Conservation (phyloP, 1,140 invertebrate genomes). For the Achatina immaculata region DNA sequence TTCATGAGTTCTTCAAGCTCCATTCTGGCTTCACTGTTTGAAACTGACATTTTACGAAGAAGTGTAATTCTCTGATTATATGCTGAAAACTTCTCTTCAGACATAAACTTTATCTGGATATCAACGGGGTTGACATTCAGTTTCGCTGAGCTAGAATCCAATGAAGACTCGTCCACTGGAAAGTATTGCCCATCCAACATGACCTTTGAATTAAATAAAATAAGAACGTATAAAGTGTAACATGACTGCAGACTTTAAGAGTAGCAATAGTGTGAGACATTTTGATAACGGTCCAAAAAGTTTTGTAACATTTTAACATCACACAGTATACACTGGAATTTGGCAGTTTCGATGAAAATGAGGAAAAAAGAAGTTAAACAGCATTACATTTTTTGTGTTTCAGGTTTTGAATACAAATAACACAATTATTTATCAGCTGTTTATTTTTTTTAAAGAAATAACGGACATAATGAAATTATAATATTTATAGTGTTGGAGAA, state of each 20-base stretch:
- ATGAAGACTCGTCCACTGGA: background rate
- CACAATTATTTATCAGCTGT: too few species aligned
- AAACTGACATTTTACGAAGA: slow-evolving; percentile 6
- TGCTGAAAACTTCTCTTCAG: slow-evolving; percentile 20
- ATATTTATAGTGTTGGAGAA: background rate
- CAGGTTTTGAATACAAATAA: too few species aligned
- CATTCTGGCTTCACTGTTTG: background rate
- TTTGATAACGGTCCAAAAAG: too few species aligned
- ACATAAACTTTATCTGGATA: slow-evolving; percentile 26
- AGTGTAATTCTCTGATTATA: background rate
- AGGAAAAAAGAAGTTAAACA: too few species aligned
- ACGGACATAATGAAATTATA: background rate
- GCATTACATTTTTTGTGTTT: too few species aligned
- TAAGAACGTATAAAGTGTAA: too few species aligned
- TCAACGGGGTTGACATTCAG: slow-evolving; percentile 33
- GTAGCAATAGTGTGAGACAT: too few species aligned
- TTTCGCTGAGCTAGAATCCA: background rate
- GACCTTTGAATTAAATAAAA: background rate
- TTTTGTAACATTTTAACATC: too few species aligned
- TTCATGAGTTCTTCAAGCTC: slow-evolving; percentile 11
- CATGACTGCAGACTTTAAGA: too few species aligned
- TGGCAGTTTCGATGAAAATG: too few species aligned
- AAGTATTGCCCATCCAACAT: slow-evolving; percentile 19
- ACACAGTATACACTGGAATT: too few species aligned
- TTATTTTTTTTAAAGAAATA: background rate